phyloP scores from a whole-genome alignment of 1,140 invertebrate species.

The Chionoecetes opilio region DNA sequence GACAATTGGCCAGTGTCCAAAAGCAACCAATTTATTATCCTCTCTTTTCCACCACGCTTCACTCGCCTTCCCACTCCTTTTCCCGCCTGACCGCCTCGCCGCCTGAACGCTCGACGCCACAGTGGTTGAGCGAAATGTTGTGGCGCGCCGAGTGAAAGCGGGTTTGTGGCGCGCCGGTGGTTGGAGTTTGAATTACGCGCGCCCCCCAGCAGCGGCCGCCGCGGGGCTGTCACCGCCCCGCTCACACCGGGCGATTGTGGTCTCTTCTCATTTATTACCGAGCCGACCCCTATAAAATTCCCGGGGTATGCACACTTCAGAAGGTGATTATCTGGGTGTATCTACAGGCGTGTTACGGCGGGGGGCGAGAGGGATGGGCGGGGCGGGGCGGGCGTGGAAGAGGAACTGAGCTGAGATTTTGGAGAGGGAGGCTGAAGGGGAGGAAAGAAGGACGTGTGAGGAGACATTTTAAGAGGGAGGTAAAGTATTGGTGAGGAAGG shows the following conservation, averaged over 20 bases:
- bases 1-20: slow-evolving; percentile 77
- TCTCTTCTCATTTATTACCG: slow-evolving; percentile 70
- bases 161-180: slow-evolving; percentile 40
- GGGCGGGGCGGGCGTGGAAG: not conserved
- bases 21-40: slow-evolving; percentile 78
- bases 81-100: slow-evolving; percentile 25
- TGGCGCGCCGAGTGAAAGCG: not conserved
- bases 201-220: slow-evolving; percentile 31
- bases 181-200: slow-evolving; percentile 76
- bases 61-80: slow-evolving; percentile 62
- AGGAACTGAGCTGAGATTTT: not conserved
- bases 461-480: not conserved
- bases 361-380: not conserved
- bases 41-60: slow-evolving; percentile 56
- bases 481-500: not conserved
- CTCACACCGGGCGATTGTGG: slow-evolving; percentile 67
- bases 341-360: slow-evolving; percentile 43
- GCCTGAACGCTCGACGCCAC: slow-evolving; percentile 1
- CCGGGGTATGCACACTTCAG: slow-evolving; percentile 65
- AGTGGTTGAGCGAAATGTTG: slow-evolving; percentile 34
- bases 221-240: slow-evolving; percentile 68
- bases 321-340: slow-evolving; percentile 65
- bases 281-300: slow-evolving; percentile 63
- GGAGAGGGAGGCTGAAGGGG: not conserved
- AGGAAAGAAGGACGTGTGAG: not conserved